These are phyloP conservation scores for Epizoanthus rinbou DNA, from an alignment of 92 coral and sea anemone species.

Conservation along the genomic window DNA sequence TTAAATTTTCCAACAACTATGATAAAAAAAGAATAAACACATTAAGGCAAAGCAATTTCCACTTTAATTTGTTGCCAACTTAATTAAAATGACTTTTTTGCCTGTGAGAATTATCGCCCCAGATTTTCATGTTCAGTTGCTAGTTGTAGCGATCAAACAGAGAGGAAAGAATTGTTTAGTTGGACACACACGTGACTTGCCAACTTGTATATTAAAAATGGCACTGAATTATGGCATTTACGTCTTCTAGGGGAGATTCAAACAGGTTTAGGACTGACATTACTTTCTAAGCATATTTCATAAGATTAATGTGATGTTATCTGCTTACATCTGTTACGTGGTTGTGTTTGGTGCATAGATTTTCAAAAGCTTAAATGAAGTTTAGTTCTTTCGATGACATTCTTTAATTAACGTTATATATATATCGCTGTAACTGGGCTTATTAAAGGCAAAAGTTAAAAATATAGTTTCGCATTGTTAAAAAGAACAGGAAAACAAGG, in stretches of 20 bases:
- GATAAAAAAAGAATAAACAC: not conserved
- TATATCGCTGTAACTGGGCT: not conserved
- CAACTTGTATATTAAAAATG: no score
- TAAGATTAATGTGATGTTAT: not conserved
- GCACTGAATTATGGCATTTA: no score
- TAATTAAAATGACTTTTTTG: no score
- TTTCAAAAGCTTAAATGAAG: not conserved
- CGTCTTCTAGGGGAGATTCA: not conserved
- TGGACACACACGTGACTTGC: no score
- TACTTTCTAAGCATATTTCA: not conserved
- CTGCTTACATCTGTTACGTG: no score
- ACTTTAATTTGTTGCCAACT: not conserved
- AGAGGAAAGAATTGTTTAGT: no score
- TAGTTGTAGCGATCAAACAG: no score
- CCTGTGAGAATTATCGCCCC: not conserved
- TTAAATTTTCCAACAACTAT: conserved; percentile 3
- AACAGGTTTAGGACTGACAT: not conserved
- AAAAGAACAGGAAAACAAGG: not conserved
- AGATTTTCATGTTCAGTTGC: no score
- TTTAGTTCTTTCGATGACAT: not conserved
- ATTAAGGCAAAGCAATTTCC: not conserved
- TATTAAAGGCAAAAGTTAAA: not conserved
- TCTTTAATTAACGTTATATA: not conserved
- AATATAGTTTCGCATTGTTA: not conserved
- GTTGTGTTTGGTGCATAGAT: not conserved